Evolutionary conservation across 2,113 vertebrate genomes (phyloP), one percentile per base, ranked within the genome.

Genomic region (Dicaeum eximium): DNA sequence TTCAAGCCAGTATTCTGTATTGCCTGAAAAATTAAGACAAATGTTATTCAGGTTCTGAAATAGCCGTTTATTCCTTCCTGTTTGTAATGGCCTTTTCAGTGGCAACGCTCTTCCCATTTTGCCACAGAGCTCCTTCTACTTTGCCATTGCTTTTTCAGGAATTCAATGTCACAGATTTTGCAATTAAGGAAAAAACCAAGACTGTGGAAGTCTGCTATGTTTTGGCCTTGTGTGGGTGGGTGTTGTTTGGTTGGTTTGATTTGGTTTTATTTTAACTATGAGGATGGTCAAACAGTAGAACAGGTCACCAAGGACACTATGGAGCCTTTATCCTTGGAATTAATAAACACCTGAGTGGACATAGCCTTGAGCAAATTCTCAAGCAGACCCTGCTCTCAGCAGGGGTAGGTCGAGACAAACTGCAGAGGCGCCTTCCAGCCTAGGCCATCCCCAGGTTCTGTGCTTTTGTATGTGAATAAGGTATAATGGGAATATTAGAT

Each of bases 171-270:
- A 51, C 18, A 56, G 18, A 33, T 66, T 20, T 86, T 58, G 21
- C 7, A 66, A 38, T 42, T 51, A 51, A 24, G 13, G 72, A 33
- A 13, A 47, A 23, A 58, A 38, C 8, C 42, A 44, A 44, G 17
- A 44, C 16, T 15, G 1, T 67, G 30, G 67, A 75, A 74, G 8
- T 28, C 65, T 57, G 4, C 9, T 24, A 8, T 54, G 11, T 11
- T 79, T 87, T 56, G 13, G 33, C 15, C 30, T 40, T 48, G 24
- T 77, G 20, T 42, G 6, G 11, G 15, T 28, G 19, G 23, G 10
- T 1, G 1, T 28, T 47, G 2, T 24, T 62, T 60, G 20, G 1
- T 37, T 30, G 13, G 0, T 54, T 24, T 57, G 15, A 18, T 72
- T 53, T 50, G 10, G 11, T 53, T 40, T 22, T 47, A 18, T n/a